Conservation (phyloP, 2,113 vertebrate genomes). For the Urocynchramus pylzowi region DNA sequence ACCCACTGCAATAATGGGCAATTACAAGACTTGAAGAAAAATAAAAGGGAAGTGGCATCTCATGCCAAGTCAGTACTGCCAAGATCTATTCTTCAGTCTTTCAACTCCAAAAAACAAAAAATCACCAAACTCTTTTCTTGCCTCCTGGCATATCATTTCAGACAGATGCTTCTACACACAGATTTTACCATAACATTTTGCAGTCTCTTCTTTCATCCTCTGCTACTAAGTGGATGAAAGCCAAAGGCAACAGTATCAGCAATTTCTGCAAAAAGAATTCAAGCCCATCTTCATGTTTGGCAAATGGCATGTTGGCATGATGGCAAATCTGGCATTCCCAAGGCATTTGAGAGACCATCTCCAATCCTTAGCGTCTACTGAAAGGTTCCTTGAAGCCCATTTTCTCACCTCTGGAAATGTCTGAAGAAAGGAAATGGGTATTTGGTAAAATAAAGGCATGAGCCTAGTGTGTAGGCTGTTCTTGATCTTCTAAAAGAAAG, state of each 20-base stretch:
- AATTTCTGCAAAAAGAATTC: neutral
- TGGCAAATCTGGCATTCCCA: neutral
- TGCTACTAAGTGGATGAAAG: neutral
- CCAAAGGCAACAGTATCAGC: neutral
- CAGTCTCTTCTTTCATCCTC: neutral
- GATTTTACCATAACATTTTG: neutral
- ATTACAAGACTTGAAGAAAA: conserved; percentile 14
- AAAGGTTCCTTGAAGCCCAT: neutral
- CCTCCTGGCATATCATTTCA: neutral
- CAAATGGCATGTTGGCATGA: neutral
- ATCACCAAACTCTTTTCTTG: neutral
- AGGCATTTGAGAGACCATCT: neutral
- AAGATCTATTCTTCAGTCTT: neutral
- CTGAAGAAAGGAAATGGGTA: neutral
- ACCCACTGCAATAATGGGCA: conserved; percentile 15
- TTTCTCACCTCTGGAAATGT: neutral
- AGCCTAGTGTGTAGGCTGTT: neutral
- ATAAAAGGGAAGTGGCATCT: neutral
- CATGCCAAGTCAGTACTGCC: neutral
- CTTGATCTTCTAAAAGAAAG: neutral
- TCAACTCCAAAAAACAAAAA: neutral
- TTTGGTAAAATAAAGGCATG: neutral
- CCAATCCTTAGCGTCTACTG: neutral
- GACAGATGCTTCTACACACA: neutral
- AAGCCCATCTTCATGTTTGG: neutral